phyloP scores from a whole-genome alignment of 1,140 invertebrate genomes.

The Eumeta japonica region DNA sequence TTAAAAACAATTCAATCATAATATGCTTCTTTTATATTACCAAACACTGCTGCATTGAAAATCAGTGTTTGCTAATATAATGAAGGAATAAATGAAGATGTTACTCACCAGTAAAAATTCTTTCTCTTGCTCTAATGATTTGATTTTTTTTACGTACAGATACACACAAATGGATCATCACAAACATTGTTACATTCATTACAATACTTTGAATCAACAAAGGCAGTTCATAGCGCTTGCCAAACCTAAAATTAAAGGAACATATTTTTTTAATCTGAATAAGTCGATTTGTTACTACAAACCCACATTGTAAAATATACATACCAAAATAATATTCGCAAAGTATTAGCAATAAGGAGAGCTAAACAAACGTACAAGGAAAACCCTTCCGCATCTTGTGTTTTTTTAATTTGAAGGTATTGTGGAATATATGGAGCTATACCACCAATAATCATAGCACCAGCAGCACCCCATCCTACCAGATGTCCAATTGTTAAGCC shows the following conservation, averaged over 20 bases:
- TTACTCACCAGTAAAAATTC: conserved; percentile 81
- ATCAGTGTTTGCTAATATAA: too few relatives aligned
- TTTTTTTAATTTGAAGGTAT: conserved; percentile 87
- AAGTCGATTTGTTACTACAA: conserved; percentile 10
- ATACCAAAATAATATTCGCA: conserved; percentile 98
- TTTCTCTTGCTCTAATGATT: conserved; percentile 72
- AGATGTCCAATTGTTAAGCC: conserved; percentile 66
- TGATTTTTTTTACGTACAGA: conserved; percentile 81
- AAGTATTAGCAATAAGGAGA: conserved; percentile 90
- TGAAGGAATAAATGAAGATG: conserved; percentile 1
- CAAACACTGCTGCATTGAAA: too few relatives aligned
- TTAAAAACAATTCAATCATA: too few relatives aligned
- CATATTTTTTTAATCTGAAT: conserved; percentile 8
- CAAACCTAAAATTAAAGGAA: conserved; percentile 79
- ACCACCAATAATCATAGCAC: conserved; percentile 90
- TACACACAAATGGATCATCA: conserved; percentile 93
- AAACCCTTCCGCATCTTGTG: conserved; percentile 92
- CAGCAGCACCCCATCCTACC: conserved; percentile 68
- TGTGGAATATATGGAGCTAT: conserved; percentile 86
- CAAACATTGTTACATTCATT: conserved; percentile 95
- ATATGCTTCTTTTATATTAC: too few relatives aligned
- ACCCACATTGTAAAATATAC: conserved; percentile 36
- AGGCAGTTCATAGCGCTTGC: conserved; percentile 92
- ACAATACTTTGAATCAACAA: conserved; percentile 94
- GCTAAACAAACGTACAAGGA: conserved; percentile 95